These are phyloP conservation scores for Ichneumon xanthorius DNA, from an alignment of 2,888 invertebrate genomes.

Conservation along the genomic window DNA sequence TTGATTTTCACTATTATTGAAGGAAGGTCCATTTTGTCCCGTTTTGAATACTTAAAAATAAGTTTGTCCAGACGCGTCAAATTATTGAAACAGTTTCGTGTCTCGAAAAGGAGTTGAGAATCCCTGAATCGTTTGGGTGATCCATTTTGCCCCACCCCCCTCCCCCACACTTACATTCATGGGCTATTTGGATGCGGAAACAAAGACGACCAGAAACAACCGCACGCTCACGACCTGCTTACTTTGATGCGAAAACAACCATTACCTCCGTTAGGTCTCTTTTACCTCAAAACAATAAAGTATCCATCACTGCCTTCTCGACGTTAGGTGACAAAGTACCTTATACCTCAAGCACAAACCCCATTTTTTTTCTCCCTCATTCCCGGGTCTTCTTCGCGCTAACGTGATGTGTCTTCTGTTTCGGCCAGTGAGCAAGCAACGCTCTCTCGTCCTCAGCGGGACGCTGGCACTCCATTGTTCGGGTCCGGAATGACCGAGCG, in stretches of 20 bases:
- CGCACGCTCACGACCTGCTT: not conserved
- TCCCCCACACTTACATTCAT: not conserved
- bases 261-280: not conserved
- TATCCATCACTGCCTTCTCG: not conserved
- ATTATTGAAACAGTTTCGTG: no score
- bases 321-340: conserved; percentile 20
- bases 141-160: no score
- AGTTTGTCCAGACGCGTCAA: no score
- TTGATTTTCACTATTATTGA: no score
- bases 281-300: not conserved
- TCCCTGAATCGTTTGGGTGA: no score
- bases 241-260: not conserved
- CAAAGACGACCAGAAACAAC: not conserved
- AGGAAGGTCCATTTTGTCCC: no score
- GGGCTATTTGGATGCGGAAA: not conserved
- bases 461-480: conserved; percentile 27
- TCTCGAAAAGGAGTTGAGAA: no score
- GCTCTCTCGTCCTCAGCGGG: not conserved
- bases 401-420: conserved; percentile 1
- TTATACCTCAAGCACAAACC: not conserved
- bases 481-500: not conserved
- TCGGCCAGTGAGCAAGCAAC: not conserved
- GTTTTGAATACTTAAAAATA: no score
- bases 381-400: not conserved
- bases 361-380: not conserved